Evolutionary conservation across 2,888 invertebrate genomes (phyloP).

Genomic region (Eulithis testata): DNA sequence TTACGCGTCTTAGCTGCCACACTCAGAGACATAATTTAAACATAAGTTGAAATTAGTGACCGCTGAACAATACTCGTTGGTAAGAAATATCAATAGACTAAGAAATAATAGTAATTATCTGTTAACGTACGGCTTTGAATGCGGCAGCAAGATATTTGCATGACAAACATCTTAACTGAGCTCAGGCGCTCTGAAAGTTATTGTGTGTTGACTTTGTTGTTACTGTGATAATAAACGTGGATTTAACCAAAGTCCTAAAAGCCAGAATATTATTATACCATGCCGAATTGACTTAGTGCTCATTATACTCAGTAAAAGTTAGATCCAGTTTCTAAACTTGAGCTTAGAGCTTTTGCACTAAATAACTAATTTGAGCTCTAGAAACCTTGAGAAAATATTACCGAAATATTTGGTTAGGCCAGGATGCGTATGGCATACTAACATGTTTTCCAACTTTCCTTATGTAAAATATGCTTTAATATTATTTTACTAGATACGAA

Average conservation of each 20-base stretch:
- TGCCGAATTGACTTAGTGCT: conserved; percentile 30
- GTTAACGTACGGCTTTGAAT: no score
- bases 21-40: no score
- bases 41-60: no score
- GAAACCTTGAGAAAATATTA: background rate
- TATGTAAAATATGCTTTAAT: background rate
- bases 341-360: conserved; percentile 12
- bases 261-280: conserved; percentile 20
- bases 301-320: conserved; percentile 22
- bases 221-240: conserved; percentile 13
- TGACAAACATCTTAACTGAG: conserved; percentile 55
- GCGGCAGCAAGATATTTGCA: conserved; percentile 53
- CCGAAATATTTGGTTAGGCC: no score
- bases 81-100: no score
- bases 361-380: conserved; percentile 1
- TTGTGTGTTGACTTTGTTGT: conserved; percentile 26
- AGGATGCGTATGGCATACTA: no score
- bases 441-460: no score
- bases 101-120: no score
- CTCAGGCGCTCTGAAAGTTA: conserved; percentile 14
- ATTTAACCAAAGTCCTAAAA: conserved; percentile 34
- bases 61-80: no score
- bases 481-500: background rate
- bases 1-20: no score
- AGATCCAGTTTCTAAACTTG: conserved; percentile 25